Evolutionary conservation across 2,797 vertebrate genomes (phyloP).

Genomic region (Amphiprion clarkii): DNA sequence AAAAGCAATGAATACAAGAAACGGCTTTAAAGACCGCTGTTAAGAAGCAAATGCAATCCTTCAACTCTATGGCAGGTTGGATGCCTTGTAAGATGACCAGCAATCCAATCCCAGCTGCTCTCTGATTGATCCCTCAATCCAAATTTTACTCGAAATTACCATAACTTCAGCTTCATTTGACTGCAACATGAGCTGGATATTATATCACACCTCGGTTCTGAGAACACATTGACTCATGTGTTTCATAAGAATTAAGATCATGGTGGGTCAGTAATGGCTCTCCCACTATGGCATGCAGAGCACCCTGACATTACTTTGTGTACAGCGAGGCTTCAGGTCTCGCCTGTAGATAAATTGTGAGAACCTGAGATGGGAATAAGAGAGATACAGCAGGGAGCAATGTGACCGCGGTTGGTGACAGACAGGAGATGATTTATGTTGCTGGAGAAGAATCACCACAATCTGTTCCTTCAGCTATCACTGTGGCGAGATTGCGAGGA

Average conservation of each 20-base stretch:
- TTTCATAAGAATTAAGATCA: neutral
- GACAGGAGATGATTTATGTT: conserved; percentile 60
- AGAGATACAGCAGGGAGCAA: conserved; percentile 34
- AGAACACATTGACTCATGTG: neutral
- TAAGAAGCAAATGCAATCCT: neutral
- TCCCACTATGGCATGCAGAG: neutral
- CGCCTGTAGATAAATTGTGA: conserved; percentile 16
- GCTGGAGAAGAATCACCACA: conserved; percentile 29
- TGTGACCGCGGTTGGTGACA: conserved; percentile 35
- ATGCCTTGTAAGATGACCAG: neutral
- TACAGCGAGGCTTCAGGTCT: conserved; percentile 19
- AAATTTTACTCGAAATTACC: neutral
- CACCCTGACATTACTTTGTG: conserved; percentile 17
- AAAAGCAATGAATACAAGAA: conserved; percentile 1
- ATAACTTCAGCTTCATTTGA: neutral
- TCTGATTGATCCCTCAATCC: conserved; percentile 1
- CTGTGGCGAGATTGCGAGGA: conserved; percentile 15
- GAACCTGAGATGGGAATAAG: conserved; percentile 32
- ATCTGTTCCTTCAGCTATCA: conserved; percentile 36
- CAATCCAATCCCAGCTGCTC: neutral
- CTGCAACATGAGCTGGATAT: neutral
- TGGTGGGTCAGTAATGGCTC: neutral
- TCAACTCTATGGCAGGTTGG: neutral
- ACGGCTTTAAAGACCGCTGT: neutral
- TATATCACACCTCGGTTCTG: neutral